phyloP scores from a whole-genome alignment of 2,113 vertebrate species.

The Triplophysa tibetana region DNA sequence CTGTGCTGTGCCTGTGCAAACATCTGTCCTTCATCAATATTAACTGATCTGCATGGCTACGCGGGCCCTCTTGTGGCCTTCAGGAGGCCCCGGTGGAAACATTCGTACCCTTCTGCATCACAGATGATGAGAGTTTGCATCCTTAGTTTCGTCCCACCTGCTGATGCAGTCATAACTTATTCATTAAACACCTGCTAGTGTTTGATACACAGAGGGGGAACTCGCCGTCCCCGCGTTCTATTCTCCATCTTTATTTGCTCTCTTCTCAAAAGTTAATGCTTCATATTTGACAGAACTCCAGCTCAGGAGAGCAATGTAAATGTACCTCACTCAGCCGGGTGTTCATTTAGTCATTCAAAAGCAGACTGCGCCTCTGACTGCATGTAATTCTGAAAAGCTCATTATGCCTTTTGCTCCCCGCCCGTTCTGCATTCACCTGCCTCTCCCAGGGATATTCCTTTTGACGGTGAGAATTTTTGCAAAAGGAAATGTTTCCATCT shows the following conservation, averaged over 20 bases:
- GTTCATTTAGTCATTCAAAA: conserved; percentile 44
- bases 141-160: conserved; percentile 31
- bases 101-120: not conserved
- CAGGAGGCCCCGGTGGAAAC: conserved; percentile 27
- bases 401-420: conserved; percentile 40
- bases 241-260: conserved; percentile 26
- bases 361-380: conserved; percentile 38
- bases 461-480: conserved; percentile 20
- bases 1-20: conserved; percentile 22
- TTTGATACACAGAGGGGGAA: conserved; percentile 26
- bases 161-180: conserved; percentile 60
- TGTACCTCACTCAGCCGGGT: conserved; percentile 29
- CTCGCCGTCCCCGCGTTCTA: conserved; percentile 5
- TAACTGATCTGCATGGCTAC: conserved; percentile 44
- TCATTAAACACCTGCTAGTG: conserved; percentile 60
- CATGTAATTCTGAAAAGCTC: conserved; percentile 47
- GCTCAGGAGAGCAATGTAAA: conserved; percentile 31
- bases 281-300: conserved; percentile 1
- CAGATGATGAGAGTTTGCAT: conserved; percentile 7
- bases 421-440: conserved; percentile 22
- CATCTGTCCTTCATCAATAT: conserved; percentile 64
- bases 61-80: conserved; percentile 34
- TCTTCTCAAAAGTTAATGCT: conserved; percentile 24
- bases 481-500: conserved; percentile 44
- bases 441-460: conserved; percentile 38